Evolutionary conservation across 92 coral and sea anemone genomes (phyloP), one percentile per base, ranked within the genome.

Genomic region (Porites evermanni): DNA sequence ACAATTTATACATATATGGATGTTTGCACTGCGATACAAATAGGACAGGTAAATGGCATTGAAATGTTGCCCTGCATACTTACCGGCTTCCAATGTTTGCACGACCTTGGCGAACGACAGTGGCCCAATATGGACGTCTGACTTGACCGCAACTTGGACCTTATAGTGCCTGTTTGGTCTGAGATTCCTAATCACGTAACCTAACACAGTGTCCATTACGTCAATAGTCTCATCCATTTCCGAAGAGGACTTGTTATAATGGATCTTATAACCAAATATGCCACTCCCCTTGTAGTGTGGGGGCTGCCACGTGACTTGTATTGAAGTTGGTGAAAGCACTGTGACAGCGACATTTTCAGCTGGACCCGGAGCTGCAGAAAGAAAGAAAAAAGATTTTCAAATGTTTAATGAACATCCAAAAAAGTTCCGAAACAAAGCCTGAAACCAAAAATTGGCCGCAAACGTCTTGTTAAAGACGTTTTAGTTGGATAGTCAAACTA

Each of bases 91-190:
- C 72, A 47, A 66, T 18, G 99, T 97, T 60, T 89, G 89, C n/a
- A 86, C 99, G 17, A 92, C 73, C 80, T 75, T 80, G 53, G 84
- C 87, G 73, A 95, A 95, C 0, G 99, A 95, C 80, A 88, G 90
- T 18, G 99, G 98, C 5, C 99, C 99, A 72, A 80, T 82, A 12
- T 94, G 94, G 26, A 83, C 87, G 60, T 89, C 95, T 14, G 99
- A 95, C 83, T 88, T 95, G 23, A 94, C 99, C 0, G 97, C 98
- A 60, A 95, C 96, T 38, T 90, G 98, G 67, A 97, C 85, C 67
- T 89, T 87, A 85, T 97, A 97, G 68, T 83, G 77, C 12, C 96
- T 91, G 86, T 92, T 92, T 3, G 99, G 98, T 8, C 86, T 79
- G 19, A 97, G 92, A 8, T 93, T 90, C 82, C 89, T 90, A 44